Base-by-base conservation (phyloP, 2,888 invertebrate genomes). In the Hypomecis atomaria region DNA sequence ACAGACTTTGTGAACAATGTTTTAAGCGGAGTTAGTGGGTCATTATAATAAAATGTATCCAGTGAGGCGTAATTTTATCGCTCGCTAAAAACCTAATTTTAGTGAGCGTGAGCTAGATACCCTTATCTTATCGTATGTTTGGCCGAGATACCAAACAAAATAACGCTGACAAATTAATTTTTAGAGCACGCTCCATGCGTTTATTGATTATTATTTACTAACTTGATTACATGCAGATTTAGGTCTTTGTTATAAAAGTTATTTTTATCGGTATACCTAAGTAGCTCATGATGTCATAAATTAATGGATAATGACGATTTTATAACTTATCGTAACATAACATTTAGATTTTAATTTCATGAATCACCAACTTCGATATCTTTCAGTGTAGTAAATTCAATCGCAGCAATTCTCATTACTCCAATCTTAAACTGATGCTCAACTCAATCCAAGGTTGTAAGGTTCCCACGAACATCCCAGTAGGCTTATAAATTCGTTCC, bases 401-500 rank as follows among this genome's bases (percentile, higher is more conserved):
- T 48, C 36, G n/a, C 33, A 10, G 9, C 10, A 10, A 6, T 52
- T 23, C 10, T 40, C 23, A 9, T 37, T 10, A 9, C 9, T 10
- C 13, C 10, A 10, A 43, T 54, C n/a, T 43, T 44, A 42, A 42
- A 33, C n/a, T 40, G 10, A 3, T 34, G 42, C 34, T 54, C 43
- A 44, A 54, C 34, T 54, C 43, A 44, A 54, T 62, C 56, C 37
- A 43, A 56, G 50, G 54, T 44, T 40, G 47, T 37, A 33, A 40
- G 9, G 37, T 56, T 62, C 57, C 63, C 63, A 59, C 49, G 59
- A 45, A 49, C 42, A 53, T 47, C 42, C 45, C 45, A 8, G 4
- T 23, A 42, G 54, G 59, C 53, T 66, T 77, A 74, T 77, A 74
- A 80, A 79, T 78, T 80, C 75, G 73, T 73, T 74, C 71, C 65